Percentiles rank a stretch among this genome's conserved stretches.
Conservation (phyloP, 2,113 vertebrate species). For the Mesitornis unicolor region DNA sequence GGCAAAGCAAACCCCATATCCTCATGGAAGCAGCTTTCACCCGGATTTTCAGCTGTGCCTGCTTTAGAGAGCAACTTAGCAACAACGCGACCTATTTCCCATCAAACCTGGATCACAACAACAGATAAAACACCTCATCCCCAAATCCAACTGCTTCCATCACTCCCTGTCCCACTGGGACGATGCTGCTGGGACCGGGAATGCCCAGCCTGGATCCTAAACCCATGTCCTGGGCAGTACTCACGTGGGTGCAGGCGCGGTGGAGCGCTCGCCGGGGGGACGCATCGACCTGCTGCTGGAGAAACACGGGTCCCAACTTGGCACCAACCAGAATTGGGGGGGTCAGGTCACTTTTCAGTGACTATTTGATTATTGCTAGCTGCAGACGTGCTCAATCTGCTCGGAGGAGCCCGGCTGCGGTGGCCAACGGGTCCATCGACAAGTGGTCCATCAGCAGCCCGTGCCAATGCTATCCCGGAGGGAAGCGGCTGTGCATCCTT, state of each 20-base stretch:
- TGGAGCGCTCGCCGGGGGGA: background rate
- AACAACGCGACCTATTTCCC: background rate
- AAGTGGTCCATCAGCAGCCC: background rate
- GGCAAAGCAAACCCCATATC: background rate
- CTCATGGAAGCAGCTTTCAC: background rate
- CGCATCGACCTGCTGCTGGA: background rate
- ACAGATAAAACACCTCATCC: background rate
- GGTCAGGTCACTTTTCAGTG: background rate
- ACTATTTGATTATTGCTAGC: background rate
- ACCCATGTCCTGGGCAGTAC: background rate
- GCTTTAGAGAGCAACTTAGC: background rate
- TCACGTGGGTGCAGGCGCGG: background rate
- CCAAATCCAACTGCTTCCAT: background rate
- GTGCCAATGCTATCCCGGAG: fast-evolving
- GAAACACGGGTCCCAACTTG: background rate
- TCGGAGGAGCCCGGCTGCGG: fast-evolving
- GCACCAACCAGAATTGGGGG: fast-evolving
- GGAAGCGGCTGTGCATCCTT: fast-evolving
- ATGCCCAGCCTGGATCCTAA: background rate
- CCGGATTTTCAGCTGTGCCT: background rate
- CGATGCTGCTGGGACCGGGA: background rate
- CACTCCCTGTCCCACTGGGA: fast-evolving
- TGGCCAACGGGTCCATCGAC: background rate
- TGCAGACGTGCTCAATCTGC: background rate
- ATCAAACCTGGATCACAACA: background rate